These are phyloP conservation scores for Acrossocheilus wenchowensis DNA, from an alignment of 2,797 vertebrate species.

Conservation along the genomic window DNA sequence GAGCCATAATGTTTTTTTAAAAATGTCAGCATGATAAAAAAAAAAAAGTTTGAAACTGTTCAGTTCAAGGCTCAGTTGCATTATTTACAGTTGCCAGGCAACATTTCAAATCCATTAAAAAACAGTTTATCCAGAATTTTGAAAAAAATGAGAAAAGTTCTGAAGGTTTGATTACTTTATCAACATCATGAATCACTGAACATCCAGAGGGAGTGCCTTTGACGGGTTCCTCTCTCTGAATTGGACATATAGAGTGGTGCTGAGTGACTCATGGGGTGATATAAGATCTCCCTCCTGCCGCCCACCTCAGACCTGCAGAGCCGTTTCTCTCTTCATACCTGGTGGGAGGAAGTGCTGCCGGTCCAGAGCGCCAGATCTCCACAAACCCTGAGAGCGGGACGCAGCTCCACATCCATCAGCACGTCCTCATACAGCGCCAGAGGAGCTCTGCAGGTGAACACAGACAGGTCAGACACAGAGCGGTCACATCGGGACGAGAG, in stretches of 20 bases:
- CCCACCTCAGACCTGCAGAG: background rate
- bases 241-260: too few species aligned
- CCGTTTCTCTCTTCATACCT: constrained; percentile 64
- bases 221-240: background rate
- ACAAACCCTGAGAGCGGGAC: constrained; percentile 86
- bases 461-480: background rate
- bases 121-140: too few species aligned
- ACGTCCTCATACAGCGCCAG: constrained; percentile 54
- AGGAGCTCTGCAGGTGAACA: constrained; percentile 69
- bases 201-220: background rate
- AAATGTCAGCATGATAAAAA: background rate
- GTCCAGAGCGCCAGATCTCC: constrained; percentile 89
- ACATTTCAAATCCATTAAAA: background rate
- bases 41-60: background rate
- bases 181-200: background rate
- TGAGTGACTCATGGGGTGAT: constrained; percentile 21
- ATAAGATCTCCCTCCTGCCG: background rate
- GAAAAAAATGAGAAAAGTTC: too few species aligned
- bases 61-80: background rate
- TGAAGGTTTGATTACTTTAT: background rate
- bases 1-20: background rate
- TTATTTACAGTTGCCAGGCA: background rate
- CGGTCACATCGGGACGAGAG: background rate
- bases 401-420: constrained; percentile 63
- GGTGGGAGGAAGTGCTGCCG: constrained; percentile 64